Percentiles rank a stretch among this genome's conserved stretches.
Conservation (phyloP, 2,113 vertebrate genomes). For the Melierax canorus region DNA sequence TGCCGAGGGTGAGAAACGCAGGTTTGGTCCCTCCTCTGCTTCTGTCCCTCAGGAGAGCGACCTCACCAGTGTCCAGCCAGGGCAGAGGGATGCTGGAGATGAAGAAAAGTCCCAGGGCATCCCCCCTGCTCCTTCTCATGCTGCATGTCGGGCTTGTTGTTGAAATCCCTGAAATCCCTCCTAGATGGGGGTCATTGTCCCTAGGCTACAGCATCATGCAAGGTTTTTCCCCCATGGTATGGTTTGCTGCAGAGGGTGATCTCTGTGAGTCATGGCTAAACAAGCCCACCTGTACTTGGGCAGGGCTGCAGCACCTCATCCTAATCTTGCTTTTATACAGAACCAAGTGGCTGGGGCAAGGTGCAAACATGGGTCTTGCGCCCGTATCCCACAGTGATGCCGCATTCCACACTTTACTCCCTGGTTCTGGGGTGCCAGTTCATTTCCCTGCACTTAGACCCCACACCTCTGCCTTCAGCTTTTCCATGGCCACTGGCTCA, state of each 20-base stretch:
- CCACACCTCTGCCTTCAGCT: not conserved
- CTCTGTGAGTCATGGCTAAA: not conserved
- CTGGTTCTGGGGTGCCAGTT: not conserved
- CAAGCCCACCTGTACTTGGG: too few relatives aligned
- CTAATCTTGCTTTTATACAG: not conserved
- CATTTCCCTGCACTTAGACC: not conserved
- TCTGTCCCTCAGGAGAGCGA: not conserved
- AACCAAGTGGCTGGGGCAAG: not conserved
- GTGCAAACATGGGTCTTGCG: fast-evolving
- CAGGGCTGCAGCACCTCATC: not conserved
- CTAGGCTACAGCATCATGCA: not conserved
- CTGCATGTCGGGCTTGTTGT: not conserved
- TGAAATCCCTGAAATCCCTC: not conserved
- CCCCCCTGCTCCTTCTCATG: fast-evolving
- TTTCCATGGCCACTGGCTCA: not conserved
- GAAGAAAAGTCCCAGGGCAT: not conserved
- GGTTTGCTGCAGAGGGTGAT: not conserved
- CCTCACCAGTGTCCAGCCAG: not conserved
- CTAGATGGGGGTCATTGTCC: fast-evolving
- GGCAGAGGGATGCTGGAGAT: not conserved
- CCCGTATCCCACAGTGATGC: fast-evolving
- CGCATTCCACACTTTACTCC: fast-evolving
- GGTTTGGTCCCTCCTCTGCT: not conserved
- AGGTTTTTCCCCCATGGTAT: not conserved
- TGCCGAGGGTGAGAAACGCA: fast-evolving